A percentile compares a stretch with the other conserved stretches of the same genome.
Evolutionary conservation across 2,888 invertebrate species (phyloP).

Genomic region (Latheticus oryzae): DNA sequence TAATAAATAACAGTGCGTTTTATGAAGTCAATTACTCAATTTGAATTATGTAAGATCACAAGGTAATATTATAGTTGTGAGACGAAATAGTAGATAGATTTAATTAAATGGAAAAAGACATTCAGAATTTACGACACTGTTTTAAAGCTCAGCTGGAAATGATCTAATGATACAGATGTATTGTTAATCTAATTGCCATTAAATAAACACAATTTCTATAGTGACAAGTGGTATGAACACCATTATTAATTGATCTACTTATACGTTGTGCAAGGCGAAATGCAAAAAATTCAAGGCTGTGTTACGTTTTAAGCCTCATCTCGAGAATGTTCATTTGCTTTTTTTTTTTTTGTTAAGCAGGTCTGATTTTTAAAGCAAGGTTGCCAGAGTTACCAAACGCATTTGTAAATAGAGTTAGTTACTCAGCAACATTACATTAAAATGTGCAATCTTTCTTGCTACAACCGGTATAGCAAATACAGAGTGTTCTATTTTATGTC

Average conservation of each 20-base stretch:
- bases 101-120: slow-evolving; percentile 30
- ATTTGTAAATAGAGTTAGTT: slow-evolving; percentile 42
- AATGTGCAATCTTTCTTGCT: slow-evolving; percentile 42
- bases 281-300: slow-evolving; percentile 28
- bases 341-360: slow-evolving; percentile 12
- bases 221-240: slow-evolving; percentile 13
- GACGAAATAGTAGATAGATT: too few relatives aligned
- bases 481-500: too few relatives aligned
- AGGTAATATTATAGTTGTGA: slow-evolving; percentile 38
- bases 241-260: slow-evolving; percentile 3
- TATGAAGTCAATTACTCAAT: slow-evolving; percentile 53
- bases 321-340: slow-evolving; percentile 11
- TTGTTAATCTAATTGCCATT: slow-evolving; percentile 26
- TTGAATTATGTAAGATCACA: slow-evolving; percentile 50
- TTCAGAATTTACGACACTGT: slow-evolving; percentile 15
- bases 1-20: slow-evolving; percentile 43
- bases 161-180: slow-evolving; percentile 29
- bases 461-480: slow-evolving; percentile 35
- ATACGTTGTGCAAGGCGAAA: slow-evolving; percentile 24
- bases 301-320: slow-evolving; percentile 20
- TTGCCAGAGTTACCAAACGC: slow-evolving; percentile 40
- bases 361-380: slow-evolving; percentile 21
- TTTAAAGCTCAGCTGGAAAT: slow-evolving; percentile 17
- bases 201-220: slow-evolving; percentile 11
- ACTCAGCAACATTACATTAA: slow-evolving; percentile 40